A percentile compares a stretch with the other conserved stretches of the same genome.
These are phyloP conservation scores for Catocala nupta DNA, from an alignment of 2,888 invertebrate species.

Conservation along the genomic window DNA sequence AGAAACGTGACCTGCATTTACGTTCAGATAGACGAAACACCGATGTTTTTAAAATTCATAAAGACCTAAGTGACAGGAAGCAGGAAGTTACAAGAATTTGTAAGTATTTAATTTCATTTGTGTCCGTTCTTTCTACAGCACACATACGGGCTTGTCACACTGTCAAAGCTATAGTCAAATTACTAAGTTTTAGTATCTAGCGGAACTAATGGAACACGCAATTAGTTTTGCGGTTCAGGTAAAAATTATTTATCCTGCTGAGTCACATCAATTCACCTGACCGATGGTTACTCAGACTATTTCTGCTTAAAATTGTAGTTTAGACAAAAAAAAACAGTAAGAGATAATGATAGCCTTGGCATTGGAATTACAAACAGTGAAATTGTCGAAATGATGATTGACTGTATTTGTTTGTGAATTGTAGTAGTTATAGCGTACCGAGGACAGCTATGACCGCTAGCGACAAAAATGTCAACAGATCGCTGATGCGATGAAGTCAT, in stretches of 20 bases:
- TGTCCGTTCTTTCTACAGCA: constrained; percentile 32
- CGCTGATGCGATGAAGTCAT: constrained; percentile 78
- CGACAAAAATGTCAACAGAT: constrained; percentile 63
- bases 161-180: constrained; percentile 64
- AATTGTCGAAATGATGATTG: constrained; percentile 11
- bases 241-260: constrained; percentile 77
- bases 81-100: constrained; percentile 55
- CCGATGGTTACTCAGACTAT: constrained; percentile 62
- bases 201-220: constrained; percentile 80
- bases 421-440: constrained; percentile 37
- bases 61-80: constrained; percentile 56
- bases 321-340: constrained; percentile 30
- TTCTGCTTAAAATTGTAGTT: constrained; percentile 51
- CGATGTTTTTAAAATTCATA: constrained; percentile 46
- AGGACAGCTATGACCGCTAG: constrained; percentile 52
- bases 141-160: constrained; percentile 53
- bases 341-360: constrained; percentile 45
- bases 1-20: constrained; percentile 56
- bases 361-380: constrained; percentile 24
- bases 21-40: constrained; percentile 37
- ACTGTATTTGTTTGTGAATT: constrained; percentile 38
- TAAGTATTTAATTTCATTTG: constrained; percentile 43
- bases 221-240: constrained; percentile 77
- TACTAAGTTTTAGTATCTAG: constrained; percentile 68
- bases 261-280: constrained; percentile 73